Base-by-base conservation (phyloP, 1,140 invertebrate species). In the Parapsyche elsis region DNA sequence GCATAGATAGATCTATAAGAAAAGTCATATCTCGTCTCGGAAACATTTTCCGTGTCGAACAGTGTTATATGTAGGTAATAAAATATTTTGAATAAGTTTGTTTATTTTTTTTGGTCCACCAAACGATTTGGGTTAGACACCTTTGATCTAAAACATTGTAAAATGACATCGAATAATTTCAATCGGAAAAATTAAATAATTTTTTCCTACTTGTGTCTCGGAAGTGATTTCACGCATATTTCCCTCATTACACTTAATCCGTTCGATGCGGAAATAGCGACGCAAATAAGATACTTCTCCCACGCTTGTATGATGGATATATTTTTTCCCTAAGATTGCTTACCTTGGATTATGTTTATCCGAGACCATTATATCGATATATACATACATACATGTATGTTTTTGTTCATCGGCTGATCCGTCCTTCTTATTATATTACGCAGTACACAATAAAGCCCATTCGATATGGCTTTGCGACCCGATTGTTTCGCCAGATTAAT, bases 401-500 rank as follows among this genome's bases (percentile, higher is more conserved):
- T 38, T 71, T 71, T 30, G 26, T 30, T 71, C 24, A n/a, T 30
- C 23, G 67, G 67, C 16, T 45, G 24, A 45, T 71, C 67, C 38
- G 16, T n/a, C 23, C 67, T 71, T n/a, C 67, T 71, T 71, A 71
- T 38, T 45, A 45, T 71, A 30, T 71, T 71, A 71, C 67, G 12
- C 30, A 38, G 7, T 38, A 38, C n/a, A n/a, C 26, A 70, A 70
- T 71, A 71, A 71, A 71, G 67, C 67, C 10, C 67, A 30, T 16
- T n/a, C 38, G 67, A 71, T 71, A 45, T n/a, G 5, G 12, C 67
- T 71, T 71, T 24, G 16, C 23, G 49, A 71, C 16, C 67, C 26
- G 38, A 71, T 71, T 71, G 67, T 71, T 38, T 71, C 16, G 26
- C 26, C 14, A 26, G 24, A 71, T 71, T 71, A 38, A 71, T 71